Conservation (phyloP, 2,888 invertebrate genomes). For the Reticulitermes lucifugus region DNA sequence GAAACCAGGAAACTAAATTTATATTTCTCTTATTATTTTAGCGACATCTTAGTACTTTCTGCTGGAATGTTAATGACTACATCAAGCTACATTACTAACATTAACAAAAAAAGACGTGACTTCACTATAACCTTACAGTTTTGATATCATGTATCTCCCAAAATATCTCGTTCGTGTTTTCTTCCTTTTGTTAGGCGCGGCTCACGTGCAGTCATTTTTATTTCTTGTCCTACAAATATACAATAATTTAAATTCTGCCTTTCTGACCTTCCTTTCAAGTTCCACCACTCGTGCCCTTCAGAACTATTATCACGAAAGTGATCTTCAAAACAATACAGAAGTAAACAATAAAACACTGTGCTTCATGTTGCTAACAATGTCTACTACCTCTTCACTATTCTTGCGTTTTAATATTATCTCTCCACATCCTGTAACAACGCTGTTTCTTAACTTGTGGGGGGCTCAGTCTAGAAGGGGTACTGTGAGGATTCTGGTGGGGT, state of each 20-base stretch:
- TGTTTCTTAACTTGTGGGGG: too few relatives aligned
- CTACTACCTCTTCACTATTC: not conserved
- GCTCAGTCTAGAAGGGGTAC: too few relatives aligned
- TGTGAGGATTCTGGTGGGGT: too few relatives aligned
- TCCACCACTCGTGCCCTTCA: not conserved
- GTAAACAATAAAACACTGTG: not conserved
- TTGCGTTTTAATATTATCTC: not conserved
- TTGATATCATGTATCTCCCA: constrained; percentile 4
- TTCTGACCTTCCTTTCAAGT: constrained; percentile 17
- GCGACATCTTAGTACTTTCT: constrained; percentile 4
- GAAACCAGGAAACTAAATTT: not conserved
- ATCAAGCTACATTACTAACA: not conserved
- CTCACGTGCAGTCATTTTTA: constrained; percentile 11
- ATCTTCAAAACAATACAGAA: not conserved
- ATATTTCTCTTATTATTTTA: not conserved
- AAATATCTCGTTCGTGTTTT: not conserved
- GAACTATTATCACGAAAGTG: not conserved
- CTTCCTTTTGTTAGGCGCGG: not conserved
- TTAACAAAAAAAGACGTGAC: not conserved
- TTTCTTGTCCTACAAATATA: constrained; percentile 29
- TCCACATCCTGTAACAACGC: not conserved
- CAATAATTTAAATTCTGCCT: constrained; percentile 27
- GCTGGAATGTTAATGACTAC: not conserved
- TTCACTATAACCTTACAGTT: not conserved
- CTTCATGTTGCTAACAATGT: not conserved